A percentile compares a stretch with the other conserved stretches of the same genome.
These are phyloP conservation scores for Cacajao melanocephalus DNA, from an alignment of 2,797 vertebrate genomes.

Conservation along the genomic window DNA sequence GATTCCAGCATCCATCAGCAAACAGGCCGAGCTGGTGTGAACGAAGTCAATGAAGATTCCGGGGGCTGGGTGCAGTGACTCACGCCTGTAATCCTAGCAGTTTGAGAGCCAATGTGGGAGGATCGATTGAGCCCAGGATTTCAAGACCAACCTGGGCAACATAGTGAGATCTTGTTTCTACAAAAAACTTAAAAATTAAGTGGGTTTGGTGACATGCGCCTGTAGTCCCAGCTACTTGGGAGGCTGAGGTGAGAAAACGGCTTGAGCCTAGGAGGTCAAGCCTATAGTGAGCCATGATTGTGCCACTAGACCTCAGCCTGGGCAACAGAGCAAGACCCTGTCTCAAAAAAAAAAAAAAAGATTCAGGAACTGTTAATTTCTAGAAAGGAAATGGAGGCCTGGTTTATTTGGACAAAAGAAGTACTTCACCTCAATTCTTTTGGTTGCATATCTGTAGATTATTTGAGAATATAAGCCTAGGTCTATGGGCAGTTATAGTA, in stretches of 20 bases:
- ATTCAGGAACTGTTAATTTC: background rate
- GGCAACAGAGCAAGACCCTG: background rate
- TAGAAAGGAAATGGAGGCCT: background rate
- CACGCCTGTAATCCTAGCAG: background rate
- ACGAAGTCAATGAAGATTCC: background rate
- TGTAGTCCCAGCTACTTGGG: background rate
- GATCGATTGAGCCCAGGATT: background rate
- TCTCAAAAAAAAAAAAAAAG: background rate
- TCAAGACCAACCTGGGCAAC: background rate
- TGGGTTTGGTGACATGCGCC: accelerated
- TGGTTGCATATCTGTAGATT: background rate
- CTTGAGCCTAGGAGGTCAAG: background rate
- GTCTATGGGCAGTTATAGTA: background rate
- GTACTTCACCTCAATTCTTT: background rate
- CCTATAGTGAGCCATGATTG: background rate
- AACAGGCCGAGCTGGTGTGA: background rate
- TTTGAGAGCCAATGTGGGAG: background rate
- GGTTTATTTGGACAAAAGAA: background rate
- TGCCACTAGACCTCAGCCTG: background rate
- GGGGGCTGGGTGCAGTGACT: background rate
- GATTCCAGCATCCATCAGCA: background rate
- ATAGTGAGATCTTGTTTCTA: background rate
- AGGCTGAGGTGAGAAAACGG: background rate
- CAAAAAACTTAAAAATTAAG: background rate
- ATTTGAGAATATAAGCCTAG: background rate